phyloP scores from a whole-genome alignment of 2,888 invertebrate species.

The Clitarchus hookeri region DNA sequence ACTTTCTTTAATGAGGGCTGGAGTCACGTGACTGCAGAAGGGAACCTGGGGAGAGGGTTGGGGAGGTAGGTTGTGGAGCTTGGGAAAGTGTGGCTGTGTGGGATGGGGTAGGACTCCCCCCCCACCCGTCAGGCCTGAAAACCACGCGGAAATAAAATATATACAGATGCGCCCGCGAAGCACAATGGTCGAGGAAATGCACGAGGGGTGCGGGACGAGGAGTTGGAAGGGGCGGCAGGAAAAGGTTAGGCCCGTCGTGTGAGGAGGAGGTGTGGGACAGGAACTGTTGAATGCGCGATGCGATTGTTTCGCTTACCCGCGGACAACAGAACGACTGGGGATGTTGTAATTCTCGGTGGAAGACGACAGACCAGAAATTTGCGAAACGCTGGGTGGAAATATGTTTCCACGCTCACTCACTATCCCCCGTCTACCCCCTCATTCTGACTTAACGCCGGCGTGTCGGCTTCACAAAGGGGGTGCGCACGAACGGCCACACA shows the following conservation, averaged over 20 bases:
- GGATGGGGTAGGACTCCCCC: too few species aligned
- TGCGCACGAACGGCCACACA: too few species aligned
- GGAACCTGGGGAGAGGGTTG: not conserved
- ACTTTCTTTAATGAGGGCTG: constrained; percentile 6
- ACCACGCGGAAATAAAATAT: not conserved
- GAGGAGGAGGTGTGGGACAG: not conserved
- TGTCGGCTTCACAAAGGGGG: too few species aligned
- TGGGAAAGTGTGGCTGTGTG: not conserved
- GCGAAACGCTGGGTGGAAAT: too few species aligned
- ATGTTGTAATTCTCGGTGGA: not conserved
- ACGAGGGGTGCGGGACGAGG: not conserved
- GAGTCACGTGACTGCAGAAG: not conserved
- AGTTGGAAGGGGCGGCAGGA: not conserved
- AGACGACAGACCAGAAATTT: not conserved
- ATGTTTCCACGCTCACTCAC: too few species aligned
- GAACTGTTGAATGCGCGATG: not conserved
- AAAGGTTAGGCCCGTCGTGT: not conserved
- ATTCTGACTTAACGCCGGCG: too few species aligned
- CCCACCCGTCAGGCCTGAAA: not conserved
- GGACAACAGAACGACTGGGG: not conserved
- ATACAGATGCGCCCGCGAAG: not conserved
- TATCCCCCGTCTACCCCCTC: too few species aligned
- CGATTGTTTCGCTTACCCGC: not conserved
- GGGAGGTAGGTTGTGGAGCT: not conserved
- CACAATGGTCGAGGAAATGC: not conserved